A percentile compares a stretch with the other conserved stretches of the same genome.
These are phyloP conservation scores for Baryphthengus martii DNA, from an alignment of 2,113 vertebrate species.

Conservation along the genomic window DNA sequence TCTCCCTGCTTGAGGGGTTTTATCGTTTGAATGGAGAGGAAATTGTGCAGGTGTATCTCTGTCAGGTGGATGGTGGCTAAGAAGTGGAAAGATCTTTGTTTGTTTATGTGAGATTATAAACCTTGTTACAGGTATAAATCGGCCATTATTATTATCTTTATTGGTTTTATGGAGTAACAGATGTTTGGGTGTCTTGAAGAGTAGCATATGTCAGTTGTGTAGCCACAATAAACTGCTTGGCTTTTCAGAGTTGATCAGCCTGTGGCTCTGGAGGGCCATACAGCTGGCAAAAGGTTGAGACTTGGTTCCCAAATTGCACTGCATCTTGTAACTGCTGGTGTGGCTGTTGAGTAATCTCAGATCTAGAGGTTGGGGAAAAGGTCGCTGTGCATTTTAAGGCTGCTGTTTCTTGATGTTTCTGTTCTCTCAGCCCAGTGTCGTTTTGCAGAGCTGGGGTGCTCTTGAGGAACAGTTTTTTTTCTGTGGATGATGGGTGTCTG, in stretches of 20 bases:
- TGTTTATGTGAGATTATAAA: not conserved
- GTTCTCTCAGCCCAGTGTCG: not conserved
- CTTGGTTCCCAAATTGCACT: not conserved
- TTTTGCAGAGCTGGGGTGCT: not conserved
- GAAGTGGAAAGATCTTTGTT: not conserved
- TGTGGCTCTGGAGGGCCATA: rapidly evolving
- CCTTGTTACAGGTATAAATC: not conserved
- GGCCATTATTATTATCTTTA: not conserved
- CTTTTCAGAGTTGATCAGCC: rapidly evolving
- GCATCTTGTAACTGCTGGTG: rapidly evolving
- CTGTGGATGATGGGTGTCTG: rapidly evolving
- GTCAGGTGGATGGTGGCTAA: not conserved
- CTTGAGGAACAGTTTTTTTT: not conserved
- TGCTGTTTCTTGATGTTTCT: not conserved
- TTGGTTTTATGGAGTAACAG: not conserved
- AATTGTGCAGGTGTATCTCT: not conserved
- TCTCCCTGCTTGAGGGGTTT: not conserved
- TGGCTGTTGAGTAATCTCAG: not conserved
- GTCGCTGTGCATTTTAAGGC: not conserved
- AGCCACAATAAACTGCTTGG: not conserved
- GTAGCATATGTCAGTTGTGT: rapidly evolving
- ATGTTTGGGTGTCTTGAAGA: not conserved
- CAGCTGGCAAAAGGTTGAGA: not conserved
- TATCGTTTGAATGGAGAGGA: not conserved
- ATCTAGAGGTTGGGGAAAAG: not conserved